These are phyloP conservation scores for Nasonia longicornis DNA, from an alignment of 1,140 invertebrate species.

Conservation along the genomic window DNA sequence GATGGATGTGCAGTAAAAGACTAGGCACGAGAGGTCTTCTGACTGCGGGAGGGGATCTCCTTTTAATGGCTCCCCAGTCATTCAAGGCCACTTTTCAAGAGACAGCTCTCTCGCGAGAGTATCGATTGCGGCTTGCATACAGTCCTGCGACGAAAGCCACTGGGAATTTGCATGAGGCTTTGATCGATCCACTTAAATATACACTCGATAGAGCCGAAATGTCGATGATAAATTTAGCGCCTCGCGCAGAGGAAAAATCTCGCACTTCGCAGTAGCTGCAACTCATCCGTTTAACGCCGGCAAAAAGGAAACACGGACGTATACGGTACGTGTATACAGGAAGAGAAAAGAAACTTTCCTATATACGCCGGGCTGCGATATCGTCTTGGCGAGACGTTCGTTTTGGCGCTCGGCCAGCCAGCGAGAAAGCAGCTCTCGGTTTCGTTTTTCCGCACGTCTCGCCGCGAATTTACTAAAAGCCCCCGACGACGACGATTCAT, in stretches of 20 bases:
- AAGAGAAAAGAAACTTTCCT: slow-evolving; percentile 3
- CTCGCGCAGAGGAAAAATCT: no score
- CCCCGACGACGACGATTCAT: neutral
- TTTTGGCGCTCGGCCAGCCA: neutral
- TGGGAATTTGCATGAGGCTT: no score
- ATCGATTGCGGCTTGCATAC: no score
- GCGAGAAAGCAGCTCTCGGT: neutral
- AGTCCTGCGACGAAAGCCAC: no score
- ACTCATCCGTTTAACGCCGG: no score
- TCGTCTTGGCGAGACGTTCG: neutral
- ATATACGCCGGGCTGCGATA: neutral
- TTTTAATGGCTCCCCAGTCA: slow-evolving; percentile 8
- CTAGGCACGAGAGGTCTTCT: neutral
- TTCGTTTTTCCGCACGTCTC: slow-evolving; percentile 24
- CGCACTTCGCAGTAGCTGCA: no score
- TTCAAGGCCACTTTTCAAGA: slow-evolving; percentile 24
- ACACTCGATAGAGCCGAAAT: no score
- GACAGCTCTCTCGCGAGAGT: neutral
- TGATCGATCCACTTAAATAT: no score
- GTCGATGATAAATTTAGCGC: no score
- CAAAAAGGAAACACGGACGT: no score
- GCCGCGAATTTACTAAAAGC: slow-evolving; percentile 18
- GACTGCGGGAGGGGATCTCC: neutral
- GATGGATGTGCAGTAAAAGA: neutral
- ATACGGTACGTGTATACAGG: no score